Conservation (phyloP, 2,797 vertebrate species). For the Melanotaenia trifasciata region DNA sequence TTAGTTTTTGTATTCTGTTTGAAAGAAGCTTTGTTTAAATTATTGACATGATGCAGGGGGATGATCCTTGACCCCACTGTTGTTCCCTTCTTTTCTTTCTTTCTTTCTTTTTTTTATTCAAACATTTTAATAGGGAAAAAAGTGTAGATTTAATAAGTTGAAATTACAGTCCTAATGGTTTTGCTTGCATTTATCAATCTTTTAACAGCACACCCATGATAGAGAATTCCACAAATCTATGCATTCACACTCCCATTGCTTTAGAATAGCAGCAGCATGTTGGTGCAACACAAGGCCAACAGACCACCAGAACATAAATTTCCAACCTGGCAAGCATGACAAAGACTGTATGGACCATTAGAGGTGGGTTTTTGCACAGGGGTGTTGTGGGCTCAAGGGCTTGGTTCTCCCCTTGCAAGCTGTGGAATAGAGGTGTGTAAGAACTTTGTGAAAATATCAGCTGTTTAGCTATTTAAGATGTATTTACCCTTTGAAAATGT, state of each 20-base stretch:
- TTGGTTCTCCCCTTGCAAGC: conserved; percentile 71
- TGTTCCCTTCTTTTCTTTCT: conserved; percentile 25
- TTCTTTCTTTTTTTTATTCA: conserved; percentile 39
- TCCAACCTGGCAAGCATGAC: conserved; percentile 61
- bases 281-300: conserved; percentile 54
- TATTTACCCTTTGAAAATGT: conserved; percentile 81
- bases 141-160: conserved; percentile 39
- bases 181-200: conserved; percentile 38
- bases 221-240: conserved; percentile 62
- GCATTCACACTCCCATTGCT: conserved; percentile 55
- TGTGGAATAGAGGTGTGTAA: conserved; percentile 65
- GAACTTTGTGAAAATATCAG: conserved; percentile 52
- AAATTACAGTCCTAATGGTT: conserved; percentile 51
- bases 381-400: conserved; percentile 66
- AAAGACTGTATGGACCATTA: conserved; percentile 59
- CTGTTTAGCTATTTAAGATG: conserved; percentile 82
- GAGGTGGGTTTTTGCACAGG: conserved; percentile 67
- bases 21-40: conserved; percentile 41
- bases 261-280: conserved; percentile 54
- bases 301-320: conserved; percentile 56
- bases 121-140: conserved; percentile 28
- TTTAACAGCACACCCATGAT: conserved; percentile 30
- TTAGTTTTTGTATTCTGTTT: conserved; percentile 55
- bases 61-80: conserved; percentile 33
- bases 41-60: conserved; percentile 44